Percentiles rank a stretch among this genome's conserved stretches.
These are phyloP conservation scores for Perdita meconis DNA, from an alignment of 2,888 invertebrate genomes.

Conservation along the genomic window DNA sequence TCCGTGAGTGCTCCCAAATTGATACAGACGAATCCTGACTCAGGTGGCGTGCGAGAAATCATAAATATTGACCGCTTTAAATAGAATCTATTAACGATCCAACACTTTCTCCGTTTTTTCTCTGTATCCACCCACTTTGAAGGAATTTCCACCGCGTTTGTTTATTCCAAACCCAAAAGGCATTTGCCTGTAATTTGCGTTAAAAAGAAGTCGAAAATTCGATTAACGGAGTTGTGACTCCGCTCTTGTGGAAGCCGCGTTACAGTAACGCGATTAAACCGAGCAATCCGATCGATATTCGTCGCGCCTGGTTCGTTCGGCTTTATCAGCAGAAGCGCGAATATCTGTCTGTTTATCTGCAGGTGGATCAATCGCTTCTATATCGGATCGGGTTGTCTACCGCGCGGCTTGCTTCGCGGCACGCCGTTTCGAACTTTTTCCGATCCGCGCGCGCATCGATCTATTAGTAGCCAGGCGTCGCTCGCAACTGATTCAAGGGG, in stretches of 20 bases:
- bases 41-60: not conserved
- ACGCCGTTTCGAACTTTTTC: slow-evolving; percentile 23
- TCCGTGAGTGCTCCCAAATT: not conserved
- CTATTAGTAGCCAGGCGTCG: too few relatives aligned
- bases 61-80: not conserved
- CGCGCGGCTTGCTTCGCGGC: not conserved
- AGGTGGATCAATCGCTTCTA: slow-evolving; percentile 38
- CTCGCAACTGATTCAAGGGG: too few relatives aligned
- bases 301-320: slow-evolving; percentile 24
- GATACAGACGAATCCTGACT: not conserved
- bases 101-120: too few relatives aligned
- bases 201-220: not conserved
- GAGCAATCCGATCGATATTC: slow-evolving; percentile 35
- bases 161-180: not conserved
- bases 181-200: not conserved
- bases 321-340: slow-evolving; percentile 42
- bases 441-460: not conserved
- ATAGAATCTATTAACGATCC: not conserved
- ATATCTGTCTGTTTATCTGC: slow-evolving; percentile 37
- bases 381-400: not conserved
- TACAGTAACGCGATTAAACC: slow-evolving; percentile 25
- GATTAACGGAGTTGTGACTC: not conserved
- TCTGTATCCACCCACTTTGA: too few relatives aligned
- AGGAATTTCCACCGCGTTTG: too few relatives aligned
- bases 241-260: not conserved